phyloP scores from a whole-genome alignment of 2,797 vertebrate species.

The Perodicticus potto region DNA sequence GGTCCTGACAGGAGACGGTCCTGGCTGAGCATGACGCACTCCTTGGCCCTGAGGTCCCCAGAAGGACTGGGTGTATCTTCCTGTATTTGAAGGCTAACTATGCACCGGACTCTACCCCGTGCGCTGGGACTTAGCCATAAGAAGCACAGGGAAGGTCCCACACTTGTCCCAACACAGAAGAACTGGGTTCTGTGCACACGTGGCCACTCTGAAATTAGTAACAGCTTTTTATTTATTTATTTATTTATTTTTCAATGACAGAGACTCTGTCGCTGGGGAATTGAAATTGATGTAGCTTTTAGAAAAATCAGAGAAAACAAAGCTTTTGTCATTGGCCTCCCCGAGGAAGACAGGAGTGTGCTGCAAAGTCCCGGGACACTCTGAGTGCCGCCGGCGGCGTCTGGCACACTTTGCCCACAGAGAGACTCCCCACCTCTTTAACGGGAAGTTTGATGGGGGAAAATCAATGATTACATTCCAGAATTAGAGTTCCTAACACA shows the following conservation, averaged over 20 bases:
- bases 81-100: background rate
- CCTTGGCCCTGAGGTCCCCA: background rate
- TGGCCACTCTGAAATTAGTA: background rate
- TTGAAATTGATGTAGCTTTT: background rate
- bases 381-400: too few species aligned
- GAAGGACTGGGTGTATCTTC: too few species aligned
- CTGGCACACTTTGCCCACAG: fast-evolving
- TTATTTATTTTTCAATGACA: background rate
- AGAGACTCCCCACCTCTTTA: background rate
- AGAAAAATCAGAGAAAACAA: background rate
- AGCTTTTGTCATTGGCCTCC: background rate
- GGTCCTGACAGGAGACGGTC: background rate
- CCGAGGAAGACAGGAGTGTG: background rate
- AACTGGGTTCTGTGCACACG: background rate
- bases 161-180: background rate
- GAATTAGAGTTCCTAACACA: background rate
- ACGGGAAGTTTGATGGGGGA: background rate
- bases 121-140: background rate
- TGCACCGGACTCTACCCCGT: too few species aligned
- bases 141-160: background rate
- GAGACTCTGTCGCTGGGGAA: background rate
- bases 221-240: background rate
- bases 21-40: background rate
- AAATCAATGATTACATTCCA: background rate
- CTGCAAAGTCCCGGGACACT: fast-evolving